These are phyloP conservation scores for Panthera tigris DNA, from an alignment of 2,113 vertebrate genomes.

Conservation along the genomic window DNA sequence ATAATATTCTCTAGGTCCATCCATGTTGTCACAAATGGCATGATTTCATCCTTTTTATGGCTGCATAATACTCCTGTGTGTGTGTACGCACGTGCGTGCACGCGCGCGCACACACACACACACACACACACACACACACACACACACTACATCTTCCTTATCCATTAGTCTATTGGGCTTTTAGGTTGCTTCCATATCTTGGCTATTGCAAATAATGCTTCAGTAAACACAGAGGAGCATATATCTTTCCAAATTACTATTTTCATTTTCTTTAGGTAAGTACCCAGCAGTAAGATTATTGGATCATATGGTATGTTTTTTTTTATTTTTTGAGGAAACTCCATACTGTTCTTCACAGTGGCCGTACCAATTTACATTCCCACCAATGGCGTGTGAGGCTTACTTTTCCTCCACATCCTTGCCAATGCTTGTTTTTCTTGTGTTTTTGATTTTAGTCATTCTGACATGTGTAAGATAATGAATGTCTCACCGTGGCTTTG, in stretches of 20 bases:
- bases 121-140: too few species aligned
- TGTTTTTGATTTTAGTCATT: neutral
- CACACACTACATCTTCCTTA: neutral
- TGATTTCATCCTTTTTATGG: neutral
- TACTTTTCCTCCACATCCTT: neutral
- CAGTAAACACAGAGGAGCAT: neutral
- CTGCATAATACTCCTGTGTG: neutral
- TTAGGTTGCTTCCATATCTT: neutral
- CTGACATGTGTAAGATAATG: neutral
- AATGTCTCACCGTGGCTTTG: neutral
- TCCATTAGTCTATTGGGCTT: neutral
- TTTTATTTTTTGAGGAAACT: neutral
- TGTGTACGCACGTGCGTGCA: neutral
- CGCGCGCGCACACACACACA: fast-evolving
- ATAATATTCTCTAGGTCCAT: neutral
- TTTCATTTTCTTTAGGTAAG: neutral
- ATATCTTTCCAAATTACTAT: neutral
- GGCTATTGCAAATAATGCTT: neutral
- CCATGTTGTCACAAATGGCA: neutral
- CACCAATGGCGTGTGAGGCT: neutral
- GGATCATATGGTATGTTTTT: neutral
- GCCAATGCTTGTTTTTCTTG: neutral
- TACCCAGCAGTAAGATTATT: neutral
- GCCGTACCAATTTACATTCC: neutral
- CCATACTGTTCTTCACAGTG: neutral